Percentiles rank a stretch among this genome's conserved stretches.
phyloP scores from a whole-genome alignment of 2,888 invertebrate genomes.

The Anthophora plumipes region DNA sequence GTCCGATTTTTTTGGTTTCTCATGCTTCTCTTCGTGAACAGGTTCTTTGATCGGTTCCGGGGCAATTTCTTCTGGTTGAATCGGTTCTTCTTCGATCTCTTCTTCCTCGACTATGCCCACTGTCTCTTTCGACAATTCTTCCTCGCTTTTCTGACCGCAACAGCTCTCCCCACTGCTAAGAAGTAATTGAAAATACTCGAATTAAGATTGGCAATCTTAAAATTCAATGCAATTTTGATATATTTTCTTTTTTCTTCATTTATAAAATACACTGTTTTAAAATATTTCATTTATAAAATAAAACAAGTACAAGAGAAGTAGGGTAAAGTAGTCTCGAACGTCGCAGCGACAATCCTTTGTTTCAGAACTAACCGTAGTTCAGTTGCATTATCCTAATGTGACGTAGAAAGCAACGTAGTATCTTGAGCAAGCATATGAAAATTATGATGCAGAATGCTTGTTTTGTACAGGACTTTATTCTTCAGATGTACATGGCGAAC shows the following conservation, averaged over 20 bases:
- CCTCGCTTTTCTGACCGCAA: constrained; percentile 79
- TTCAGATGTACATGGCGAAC: too few species aligned
- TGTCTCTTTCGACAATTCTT: constrained; percentile 78
- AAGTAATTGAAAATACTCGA: constrained; percentile 31
- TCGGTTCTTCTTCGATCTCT: constrained; percentile 85
- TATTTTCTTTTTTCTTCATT: neutral
- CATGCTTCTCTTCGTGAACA: constrained; percentile 80
- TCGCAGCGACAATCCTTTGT: too few species aligned
- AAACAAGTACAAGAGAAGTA: too few species aligned
- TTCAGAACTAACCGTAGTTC: too few species aligned
- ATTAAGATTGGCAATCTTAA: constrained; percentile 2
- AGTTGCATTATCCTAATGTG: too few species aligned
- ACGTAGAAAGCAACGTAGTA: too few species aligned
- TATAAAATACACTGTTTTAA: neutral
- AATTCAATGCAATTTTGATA: neutral
- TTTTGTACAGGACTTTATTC: too few species aligned
- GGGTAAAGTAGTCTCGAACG: too few species aligned
- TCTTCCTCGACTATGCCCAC: constrained; percentile 84
- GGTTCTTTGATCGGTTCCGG: constrained; percentile 64
- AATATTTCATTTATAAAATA: too few species aligned
- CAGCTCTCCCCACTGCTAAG: constrained; percentile 79
- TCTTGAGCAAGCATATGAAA: too few species aligned
- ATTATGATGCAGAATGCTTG: too few species aligned
- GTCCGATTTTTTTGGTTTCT: constrained; percentile 77
- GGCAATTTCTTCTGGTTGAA: constrained; percentile 68